These are phyloP conservation scores for Pardosa pseudoannulata DNA, from an alignment of 2,888 invertebrate species.

Conservation along the genomic window DNA sequence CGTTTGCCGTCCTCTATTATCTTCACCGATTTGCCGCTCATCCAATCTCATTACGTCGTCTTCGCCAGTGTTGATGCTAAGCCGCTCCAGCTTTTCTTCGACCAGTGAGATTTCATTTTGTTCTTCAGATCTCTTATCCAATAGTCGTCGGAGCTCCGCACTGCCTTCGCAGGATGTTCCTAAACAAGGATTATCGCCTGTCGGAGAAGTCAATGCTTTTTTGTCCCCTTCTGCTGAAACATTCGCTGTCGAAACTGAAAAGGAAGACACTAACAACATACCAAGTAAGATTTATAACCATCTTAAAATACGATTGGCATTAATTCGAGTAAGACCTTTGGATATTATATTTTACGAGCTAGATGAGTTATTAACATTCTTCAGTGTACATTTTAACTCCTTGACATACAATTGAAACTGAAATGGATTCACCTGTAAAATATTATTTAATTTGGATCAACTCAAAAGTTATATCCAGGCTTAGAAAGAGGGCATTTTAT, in stretches of 20 bases:
- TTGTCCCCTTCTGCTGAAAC: neutral
- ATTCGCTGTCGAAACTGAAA: neutral
- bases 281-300: neutral
- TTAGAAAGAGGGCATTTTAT: too few species aligned
- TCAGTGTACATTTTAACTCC: too few species aligned
- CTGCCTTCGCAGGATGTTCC: neutral
- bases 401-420: too few species aligned
- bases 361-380: neutral
- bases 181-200: slow-evolving; percentile 7
- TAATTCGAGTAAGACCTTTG: neutral
- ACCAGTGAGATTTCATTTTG: slow-evolving; percentile 32
- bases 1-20: neutral
- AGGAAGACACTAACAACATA: neutral
- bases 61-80: neutral
- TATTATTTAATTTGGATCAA: too few species aligned
- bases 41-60: slow-evolving; percentile 17
- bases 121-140: slow-evolving; percentile 16
- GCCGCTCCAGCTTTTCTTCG: slow-evolving; percentile 37
- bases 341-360: too few species aligned
- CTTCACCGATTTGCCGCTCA: neutral
- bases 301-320: neutral
- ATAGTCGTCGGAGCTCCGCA: slow-evolving; percentile 17
- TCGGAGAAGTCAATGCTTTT: slow-evolving; percentile 19
- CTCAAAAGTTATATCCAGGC: too few species aligned
- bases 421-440: too few species aligned